Base-by-base conservation (phyloP, 64 coral and sea anemone species). In the Cladopsammia gracilis region DNA sequence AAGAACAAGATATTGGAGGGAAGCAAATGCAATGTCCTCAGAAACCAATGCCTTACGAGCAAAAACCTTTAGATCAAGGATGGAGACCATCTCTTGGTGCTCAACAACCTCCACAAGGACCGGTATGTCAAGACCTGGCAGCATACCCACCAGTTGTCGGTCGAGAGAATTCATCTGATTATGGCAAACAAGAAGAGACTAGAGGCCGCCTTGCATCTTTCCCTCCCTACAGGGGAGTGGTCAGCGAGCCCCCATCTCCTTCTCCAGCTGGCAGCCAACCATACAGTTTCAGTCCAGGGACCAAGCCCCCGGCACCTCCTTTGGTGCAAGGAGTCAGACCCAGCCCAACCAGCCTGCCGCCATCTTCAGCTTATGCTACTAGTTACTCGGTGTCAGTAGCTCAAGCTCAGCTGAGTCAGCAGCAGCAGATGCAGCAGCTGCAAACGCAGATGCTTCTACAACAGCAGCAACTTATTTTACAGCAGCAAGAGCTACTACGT, bases 371-470 rank as follows among this genome's bases (percentile, higher is more conserved):
- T 47, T 93, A 87, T 87, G 58, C 74, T 34, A 93, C 82, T 3
- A 93, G 91, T 48, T 93, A 82, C n/a, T 93, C 91, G 6, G 91
- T 93, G 42, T 75, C 78, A 16, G 70, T 92, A 52, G 90, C 90
- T 14, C 90, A 92, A 48, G 79, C 79, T 1, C 90, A 92, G 57
- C 44, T 92, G 18, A 92, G 57, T 65, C 90, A 92, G 48, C 90
- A 92, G 46, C 79, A 92, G 58, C 86, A 88, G 70, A 73, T 88
- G 68, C 86, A 88, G 51, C 68, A 88, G 58, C 81, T 92, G 6
- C 90, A 92, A 9, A 79, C 71, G 20, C 78, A 92, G 46, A 82
- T 92, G 90, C 78, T 92, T 15, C 53, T 92, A 26, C 90, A 92
- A 45, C 90, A 92, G 23, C 90, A 92, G 11, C 78, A 85, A 53